phyloP scores from a whole-genome alignment of 53 echinoderm and acorn worm species.

The Apostichopus leukothele region DNA sequence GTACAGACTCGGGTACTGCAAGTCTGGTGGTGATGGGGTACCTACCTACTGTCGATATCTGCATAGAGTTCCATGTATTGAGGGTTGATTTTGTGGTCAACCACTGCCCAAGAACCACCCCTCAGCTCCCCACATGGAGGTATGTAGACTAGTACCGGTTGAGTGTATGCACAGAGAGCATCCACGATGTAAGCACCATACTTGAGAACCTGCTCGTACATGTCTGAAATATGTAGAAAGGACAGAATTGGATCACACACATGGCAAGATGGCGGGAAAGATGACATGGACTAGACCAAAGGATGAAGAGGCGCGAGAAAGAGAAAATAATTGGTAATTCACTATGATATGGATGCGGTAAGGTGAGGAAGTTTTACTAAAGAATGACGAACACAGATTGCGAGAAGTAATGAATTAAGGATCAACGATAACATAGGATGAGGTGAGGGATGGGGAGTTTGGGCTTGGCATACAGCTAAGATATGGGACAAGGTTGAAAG shows the following conservation, averaged over 20 bases:
- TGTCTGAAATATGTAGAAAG: constrained; percentile 58
- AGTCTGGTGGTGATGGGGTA: no score
- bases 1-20: no score
- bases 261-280: no score
- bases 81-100: constrained; percentile 89
- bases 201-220: constrained; percentile 99
- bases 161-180: constrained; percentile 83
- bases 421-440: no score
- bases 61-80: constrained; percentile 97
- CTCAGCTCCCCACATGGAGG: constrained; percentile 93
- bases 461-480: no score
- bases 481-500: no score
- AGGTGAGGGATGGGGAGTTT: no score
- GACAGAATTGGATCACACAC: no score
- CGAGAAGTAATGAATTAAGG: no score
- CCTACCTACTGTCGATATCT: constrained; percentile 83
- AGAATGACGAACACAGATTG: no score
- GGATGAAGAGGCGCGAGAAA: background rate
- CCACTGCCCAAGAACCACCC: constrained; percentile 96
- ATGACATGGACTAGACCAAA: no score
- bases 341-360: background rate
- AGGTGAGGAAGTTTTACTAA: no score
- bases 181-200: constrained; percentile 99
- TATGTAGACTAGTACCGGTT: constrained; percentile 96
- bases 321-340: background rate